phyloP scores from a whole-genome alignment of 1,140 invertebrate genomes.

The Reticulitermes speratus region DNA sequence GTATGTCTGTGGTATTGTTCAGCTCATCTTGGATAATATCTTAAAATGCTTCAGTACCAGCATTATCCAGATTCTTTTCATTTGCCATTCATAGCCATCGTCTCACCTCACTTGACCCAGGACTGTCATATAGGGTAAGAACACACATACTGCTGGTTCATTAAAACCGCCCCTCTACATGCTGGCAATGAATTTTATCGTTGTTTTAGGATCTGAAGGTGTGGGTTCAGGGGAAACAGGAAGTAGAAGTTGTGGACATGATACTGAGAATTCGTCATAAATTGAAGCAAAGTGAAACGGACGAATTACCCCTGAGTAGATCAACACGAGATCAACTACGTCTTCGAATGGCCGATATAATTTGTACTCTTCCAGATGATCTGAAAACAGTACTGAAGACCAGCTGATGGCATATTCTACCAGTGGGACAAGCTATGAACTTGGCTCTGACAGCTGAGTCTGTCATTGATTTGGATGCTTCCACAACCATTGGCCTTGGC shows the following conservation, averaged over 20 bases:
- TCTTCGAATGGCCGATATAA: conserved; percentile 77
- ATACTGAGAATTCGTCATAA: conserved; percentile 84
- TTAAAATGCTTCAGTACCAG: neutral
- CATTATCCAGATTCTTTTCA: too few species aligned
- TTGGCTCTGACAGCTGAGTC: neutral
- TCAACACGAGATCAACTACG: conserved; percentile 71
- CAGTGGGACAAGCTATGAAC: neutral
- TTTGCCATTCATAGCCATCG: too few species aligned
- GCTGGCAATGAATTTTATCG: neutral
- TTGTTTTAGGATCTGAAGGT: conserved; percentile 72
- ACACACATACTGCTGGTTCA: too few species aligned
- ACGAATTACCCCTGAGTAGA: conserved; percentile 67
- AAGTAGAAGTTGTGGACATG: conserved; percentile 97
- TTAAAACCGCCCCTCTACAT: too few species aligned
- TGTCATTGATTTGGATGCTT: neutral
- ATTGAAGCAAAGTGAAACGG: conserved; percentile 68
- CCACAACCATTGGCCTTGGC: neutral
- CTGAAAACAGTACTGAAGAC: conserved; percentile 75
- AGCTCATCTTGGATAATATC: neutral
- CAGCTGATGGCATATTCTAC: conserved; percentile 40
- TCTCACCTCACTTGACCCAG: too few species aligned
- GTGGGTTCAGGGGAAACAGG: conserved; percentile 88
- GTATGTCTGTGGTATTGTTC: neutral
- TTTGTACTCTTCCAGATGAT: conserved; percentile 84
- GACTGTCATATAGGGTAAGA: too few species aligned